Conservation (phyloP, 2,888 invertebrate species). For the Drosophila fungiperda region DNA sequence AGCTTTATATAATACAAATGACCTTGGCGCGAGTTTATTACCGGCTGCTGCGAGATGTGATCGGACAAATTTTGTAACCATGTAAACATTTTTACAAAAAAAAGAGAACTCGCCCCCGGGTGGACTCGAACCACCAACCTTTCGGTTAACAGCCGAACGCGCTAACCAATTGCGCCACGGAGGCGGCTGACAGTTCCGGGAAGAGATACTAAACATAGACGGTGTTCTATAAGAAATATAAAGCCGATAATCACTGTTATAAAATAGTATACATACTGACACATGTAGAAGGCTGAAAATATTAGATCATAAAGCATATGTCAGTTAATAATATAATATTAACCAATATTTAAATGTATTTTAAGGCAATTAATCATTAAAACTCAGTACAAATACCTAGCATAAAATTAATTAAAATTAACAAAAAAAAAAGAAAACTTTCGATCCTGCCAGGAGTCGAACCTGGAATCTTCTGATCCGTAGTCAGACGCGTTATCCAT, state of each 20-base stretch:
- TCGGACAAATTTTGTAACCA: slow-evolving; percentile 6
- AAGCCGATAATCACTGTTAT: not conserved
- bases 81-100: not conserved
- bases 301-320: not conserved
- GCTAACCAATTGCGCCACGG: slow-evolving; percentile 91
- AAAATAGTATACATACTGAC: too few relatives aligned
- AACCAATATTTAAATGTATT: too few relatives aligned
- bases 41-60: slow-evolving; percentile 5
- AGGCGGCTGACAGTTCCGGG: slow-evolving; percentile 3
- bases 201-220: slow-evolving; percentile 25
- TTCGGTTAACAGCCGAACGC: slow-evolving; percentile 99
- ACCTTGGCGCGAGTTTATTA: slow-evolving; percentile 37
- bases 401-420: not conserved
- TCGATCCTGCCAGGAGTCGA: slow-evolving; percentile 86
- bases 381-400: not conserved
- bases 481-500: slow-evolving; percentile 86
- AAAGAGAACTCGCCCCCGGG: slow-evolving; percentile 90
- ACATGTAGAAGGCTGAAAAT: not conserved
- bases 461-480: slow-evolving; percentile 86
- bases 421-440: slow-evolving; percentile 24
- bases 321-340: too few relatives aligned
- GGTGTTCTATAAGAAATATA: too few relatives aligned
- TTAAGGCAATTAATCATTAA: not conserved
- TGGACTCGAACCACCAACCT: slow-evolving; percentile 99
- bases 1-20: slow-evolving; percentile 33